Base-by-base conservation (phyloP, 2,113 vertebrate species). In the Mystacornis crossleyi region DNA sequence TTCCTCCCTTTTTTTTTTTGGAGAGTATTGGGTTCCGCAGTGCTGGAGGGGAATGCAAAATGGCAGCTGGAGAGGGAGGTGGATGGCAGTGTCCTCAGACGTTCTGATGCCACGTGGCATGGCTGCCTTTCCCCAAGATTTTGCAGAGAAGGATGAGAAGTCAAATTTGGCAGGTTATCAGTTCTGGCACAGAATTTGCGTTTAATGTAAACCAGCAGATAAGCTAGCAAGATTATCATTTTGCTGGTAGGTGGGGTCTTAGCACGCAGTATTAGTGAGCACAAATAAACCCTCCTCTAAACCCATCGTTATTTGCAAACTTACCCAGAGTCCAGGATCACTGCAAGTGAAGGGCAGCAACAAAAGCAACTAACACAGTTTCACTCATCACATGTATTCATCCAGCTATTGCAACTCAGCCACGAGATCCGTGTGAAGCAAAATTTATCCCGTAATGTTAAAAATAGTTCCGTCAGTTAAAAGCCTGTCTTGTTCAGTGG, bases 401-500 rank as follows among this genome's bases (percentile, higher is more conserved):
- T 75, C 72, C 82, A 78, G 71, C 75, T 78, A 43, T 34, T 92
- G 80, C 67, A 85, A 90, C 57, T 69, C 66, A 71, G 79, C 74
- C 70, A 58, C 1, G 5, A 93, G 64, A 67, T 71, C 66, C 31
- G 1, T 3, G 50, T 47, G 65, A 86, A 84, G 75, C 43, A 71
- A 89, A 78, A 86, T 61, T 74, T 51, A 90, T 60, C 75, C 60
- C 71, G 0, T 62, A 71, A 66, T 19, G 18, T 89, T 95, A 96
- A 70, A 95, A 92, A 82, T 28, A 89, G 53, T 53, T 54, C 88
- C 86, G 81, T 64, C 58, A 64, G 53, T 88, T 91, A 88, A 66
- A 88, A 95, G 48, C 54, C 57, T 93, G 55, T 66, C 42, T 95
- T 67, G 43, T 93, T 96, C 87, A 86, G 79, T 29, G 65, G 70